A percentile compares a stretch with the other conserved stretches of the same genome.
Conservation (phyloP, 2,113 vertebrate species). For the Tiliqua scincoides region DNA sequence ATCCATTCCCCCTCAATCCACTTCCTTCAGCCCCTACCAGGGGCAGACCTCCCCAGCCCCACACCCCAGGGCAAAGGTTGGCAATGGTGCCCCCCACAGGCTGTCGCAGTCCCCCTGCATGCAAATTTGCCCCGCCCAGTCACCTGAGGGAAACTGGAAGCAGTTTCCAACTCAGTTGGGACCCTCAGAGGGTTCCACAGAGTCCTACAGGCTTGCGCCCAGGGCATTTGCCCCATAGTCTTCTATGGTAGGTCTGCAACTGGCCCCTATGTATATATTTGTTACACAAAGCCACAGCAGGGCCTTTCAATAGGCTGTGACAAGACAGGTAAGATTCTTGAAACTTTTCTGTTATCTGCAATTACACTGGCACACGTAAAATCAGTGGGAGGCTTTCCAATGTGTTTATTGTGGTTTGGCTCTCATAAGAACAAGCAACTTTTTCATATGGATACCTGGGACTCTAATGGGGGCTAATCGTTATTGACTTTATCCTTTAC, state of each 20-base stretch:
- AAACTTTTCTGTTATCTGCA: not conserved
- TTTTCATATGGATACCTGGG: slow-evolving; percentile 14
- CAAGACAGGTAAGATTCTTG: not conserved
- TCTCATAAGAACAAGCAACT: not conserved
- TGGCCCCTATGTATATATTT: fast-evolving
- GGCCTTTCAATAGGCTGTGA: fast-evolving
- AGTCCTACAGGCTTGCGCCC: no score
- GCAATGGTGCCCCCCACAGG: no score
- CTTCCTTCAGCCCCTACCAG: fast-evolving
- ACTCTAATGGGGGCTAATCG: not conserved
- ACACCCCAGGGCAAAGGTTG: no score
- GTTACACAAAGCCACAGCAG: not conserved
- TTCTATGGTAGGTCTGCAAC: no score
- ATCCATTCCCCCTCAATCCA: no score
- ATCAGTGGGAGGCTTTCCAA: not conserved
- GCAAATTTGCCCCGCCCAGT: no score
- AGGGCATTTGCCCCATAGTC: no score
- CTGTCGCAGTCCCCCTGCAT: no score
- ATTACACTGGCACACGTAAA: not conserved
- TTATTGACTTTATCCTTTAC: not conserved
- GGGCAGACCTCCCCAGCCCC: no score
- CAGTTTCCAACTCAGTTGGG: no score
- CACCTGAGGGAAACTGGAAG: no score
- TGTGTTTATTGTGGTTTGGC: not conserved
- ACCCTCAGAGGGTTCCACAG: no score